Evolutionary conservation across 2,113 vertebrate genomes (phyloP).

Genomic region (Eulemur macaco): DNA sequence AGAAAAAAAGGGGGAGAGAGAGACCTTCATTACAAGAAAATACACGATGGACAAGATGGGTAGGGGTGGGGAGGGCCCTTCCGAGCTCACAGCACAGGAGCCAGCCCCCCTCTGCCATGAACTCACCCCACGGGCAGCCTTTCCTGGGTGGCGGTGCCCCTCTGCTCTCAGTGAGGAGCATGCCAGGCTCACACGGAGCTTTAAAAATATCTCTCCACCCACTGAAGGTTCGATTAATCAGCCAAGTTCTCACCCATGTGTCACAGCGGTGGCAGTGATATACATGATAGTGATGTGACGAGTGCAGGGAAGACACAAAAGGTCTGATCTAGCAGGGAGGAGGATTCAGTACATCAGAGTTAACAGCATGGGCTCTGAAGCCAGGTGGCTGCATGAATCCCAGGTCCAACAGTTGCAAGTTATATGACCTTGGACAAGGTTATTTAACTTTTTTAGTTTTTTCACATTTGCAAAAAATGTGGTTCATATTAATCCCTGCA

Average conservation of each 20-base stretch:
- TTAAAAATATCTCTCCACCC: constrained; percentile 73
- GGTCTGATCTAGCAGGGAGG: not conserved
- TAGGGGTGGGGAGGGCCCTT: not conserved
- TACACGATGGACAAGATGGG: not conserved
- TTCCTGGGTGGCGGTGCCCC: not conserved
- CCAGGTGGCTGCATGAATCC: not conserved
- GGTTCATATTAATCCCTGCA: not conserved
- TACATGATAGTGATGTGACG: not conserved
- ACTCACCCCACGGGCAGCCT: not conserved
- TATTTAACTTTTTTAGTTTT: not conserved
- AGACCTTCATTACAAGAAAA: constrained; percentile 34
- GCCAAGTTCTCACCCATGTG: constrained; percentile 57
- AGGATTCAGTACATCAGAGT: not conserved
- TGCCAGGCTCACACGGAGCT: constrained; percentile 33
- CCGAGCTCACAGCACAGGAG: not conserved
- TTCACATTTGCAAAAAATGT: not conserved
- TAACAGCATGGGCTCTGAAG: not conserved
- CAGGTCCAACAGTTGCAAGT: not conserved
- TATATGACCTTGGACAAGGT: not conserved
- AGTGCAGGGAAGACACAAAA: not conserved
- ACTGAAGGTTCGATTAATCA: constrained; percentile 66
- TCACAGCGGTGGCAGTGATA: constrained; percentile 60
- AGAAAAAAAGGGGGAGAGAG: not conserved
- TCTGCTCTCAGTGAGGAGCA: not conserved
- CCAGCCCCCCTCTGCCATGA: not conserved